Percentiles rank a stretch among this genome's conserved stretches.
phyloP scores from a whole-genome alignment of 2,113 vertebrate species.

The Puffinus mauretanicus region DNA sequence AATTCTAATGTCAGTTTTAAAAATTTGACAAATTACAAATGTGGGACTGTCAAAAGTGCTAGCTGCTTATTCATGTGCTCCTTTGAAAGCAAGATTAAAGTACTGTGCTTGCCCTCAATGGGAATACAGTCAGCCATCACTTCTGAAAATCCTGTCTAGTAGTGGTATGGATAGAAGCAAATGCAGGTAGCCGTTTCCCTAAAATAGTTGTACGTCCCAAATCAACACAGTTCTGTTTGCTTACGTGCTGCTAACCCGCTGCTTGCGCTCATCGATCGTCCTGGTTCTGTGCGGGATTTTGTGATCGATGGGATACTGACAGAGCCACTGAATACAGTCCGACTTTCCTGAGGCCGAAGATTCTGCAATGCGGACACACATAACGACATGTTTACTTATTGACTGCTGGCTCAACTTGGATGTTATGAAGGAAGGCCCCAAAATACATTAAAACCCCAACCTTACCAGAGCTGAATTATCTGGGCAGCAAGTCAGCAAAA shows the following conservation, averaged over 20 bases:
- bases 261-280: constrained; percentile 97
- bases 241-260: constrained; percentile 93
- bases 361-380: constrained; percentile 79
- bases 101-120: not conserved
- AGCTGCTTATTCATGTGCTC: not conserved
- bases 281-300: constrained; percentile 90
- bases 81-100: not conserved
- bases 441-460: not conserved
- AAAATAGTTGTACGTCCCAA: not conserved
- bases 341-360: constrained; percentile 91
- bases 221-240: constrained; percentile 39
- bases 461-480: constrained; percentile 4
- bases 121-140: not conserved
- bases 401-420: not conserved
- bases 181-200: not conserved
- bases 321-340: constrained; percentile 92
- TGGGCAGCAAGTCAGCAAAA: constrained; percentile 19
- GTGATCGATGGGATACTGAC: constrained; percentile 97
- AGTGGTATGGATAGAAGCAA: not conserved
- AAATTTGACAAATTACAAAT: not conserved
- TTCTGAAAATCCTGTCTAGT: not conserved
- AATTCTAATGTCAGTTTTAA: not conserved
- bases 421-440: not conserved
- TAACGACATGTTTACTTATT: not conserved
- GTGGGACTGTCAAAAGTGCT: not conserved